Base-by-base conservation (phyloP, 1,140 invertebrate species). In the Brachionus angularis region DNA sequence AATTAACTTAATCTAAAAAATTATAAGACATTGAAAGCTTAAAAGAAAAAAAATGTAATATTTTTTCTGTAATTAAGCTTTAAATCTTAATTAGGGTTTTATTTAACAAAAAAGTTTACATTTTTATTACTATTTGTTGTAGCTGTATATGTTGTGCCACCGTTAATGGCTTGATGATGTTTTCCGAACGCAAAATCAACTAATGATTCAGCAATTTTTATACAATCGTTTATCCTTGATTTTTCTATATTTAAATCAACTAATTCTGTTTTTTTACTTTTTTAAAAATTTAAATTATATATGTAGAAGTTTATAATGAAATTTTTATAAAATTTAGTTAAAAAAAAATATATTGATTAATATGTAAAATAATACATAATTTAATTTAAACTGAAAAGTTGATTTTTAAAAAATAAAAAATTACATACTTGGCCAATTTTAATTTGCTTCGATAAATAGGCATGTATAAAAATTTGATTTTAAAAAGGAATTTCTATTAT, bases 191-290 rank as follows among this genome's bases (percentile, higher is more conserved):
- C 47, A 46, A 67, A 67, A 50, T 67, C 62, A 67, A 67, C 62
- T 10, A 67, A 25, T 23, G 62, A 67, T 27, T 67, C 62, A 50
- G 47, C 62, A 31, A 67, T 50, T 46, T 50, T 46, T 12, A 67
- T 67, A 27, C 62, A 67, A 34, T 67, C 47, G 47, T 67, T 50
- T 18, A 67, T 21, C 47, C 62, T 46, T 5, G 62, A 67, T 46
- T 50, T 46, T 50, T 67, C 62, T 8, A 67, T 47, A 67, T 67
- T 67, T 18, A 67, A 31, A 25, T 50, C 62, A 33, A 67, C 62
- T 50, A 67, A 50, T 27, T 67, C 62, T 31, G 62, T 33, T 67
- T 67, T 58, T 58, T 58, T 58, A 36, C 53, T 58, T 58, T 58
- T 39, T 58, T 36, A 23, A 29, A n/a, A n/a, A n/a, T n/a, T n/a